Evolutionary conservation across 2,888 invertebrate genomes (phyloP).

Genomic region (Onthophagus sagittarius): DNA sequence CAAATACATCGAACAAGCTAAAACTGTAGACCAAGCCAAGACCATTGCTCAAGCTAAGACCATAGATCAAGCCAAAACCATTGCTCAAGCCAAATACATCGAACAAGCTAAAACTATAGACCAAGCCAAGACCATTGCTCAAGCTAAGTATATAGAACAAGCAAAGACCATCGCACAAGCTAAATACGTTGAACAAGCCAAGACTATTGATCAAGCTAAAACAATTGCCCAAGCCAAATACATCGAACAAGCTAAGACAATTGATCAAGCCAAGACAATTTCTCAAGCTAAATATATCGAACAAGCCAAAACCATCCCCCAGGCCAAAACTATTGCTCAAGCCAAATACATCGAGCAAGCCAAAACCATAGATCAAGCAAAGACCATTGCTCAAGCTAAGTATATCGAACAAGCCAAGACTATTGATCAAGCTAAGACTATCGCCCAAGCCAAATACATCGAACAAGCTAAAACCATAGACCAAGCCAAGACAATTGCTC

Average conservation of each 20-base stretch:
- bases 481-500: background rate
- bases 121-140: background rate
- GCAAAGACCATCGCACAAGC: background rate
- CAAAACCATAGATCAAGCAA: background rate
- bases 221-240: background rate
- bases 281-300: background rate
- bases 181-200: background rate
- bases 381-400: background rate
- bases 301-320: background rate
- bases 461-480: background rate
- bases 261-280: background rate
- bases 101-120: background rate
- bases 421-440: background rate
- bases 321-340: background rate
- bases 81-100: background rate
- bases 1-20: background rate
- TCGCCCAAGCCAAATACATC: background rate
- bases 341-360: background rate
- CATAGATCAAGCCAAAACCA: background rate
- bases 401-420: background rate
- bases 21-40: background rate
- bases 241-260: background rate
- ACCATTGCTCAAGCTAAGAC: background rate
- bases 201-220: background rate
- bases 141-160: background rate